Conservation (phyloP, 2,888 invertebrate genomes). For the Lithophane socia region DNA sequence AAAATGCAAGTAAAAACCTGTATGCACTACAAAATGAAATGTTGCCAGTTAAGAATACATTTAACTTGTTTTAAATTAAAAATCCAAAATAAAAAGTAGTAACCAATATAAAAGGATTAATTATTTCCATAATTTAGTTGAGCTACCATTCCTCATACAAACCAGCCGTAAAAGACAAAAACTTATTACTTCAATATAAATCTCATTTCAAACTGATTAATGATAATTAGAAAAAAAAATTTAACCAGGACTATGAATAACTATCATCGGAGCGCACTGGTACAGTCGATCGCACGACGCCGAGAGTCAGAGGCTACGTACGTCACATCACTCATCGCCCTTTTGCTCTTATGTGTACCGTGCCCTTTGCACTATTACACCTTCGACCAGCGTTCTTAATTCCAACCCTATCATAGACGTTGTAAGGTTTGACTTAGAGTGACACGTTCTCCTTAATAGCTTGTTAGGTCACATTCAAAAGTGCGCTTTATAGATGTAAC, state of each 20-base stretch:
- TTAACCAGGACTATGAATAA: slow-evolving; percentile 74
- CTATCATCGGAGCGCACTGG: slow-evolving; percentile 65
- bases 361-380: slow-evolving; percentile 72
- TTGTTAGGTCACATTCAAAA: slow-evolving; percentile 20
- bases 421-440: slow-evolving; percentile 55
- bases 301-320: slow-evolving; percentile 83
- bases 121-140: slow-evolving; percentile 14
- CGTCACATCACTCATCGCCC: slow-evolving; percentile 87
- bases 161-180: slow-evolving; percentile 54
- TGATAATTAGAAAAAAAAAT: slow-evolving; percentile 65
- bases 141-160: slow-evolving; percentile 50
- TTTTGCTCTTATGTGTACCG: slow-evolving; percentile 79
- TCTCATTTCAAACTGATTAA: slow-evolving; percentile 63
- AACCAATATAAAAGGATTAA: neutral
- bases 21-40: neutral
- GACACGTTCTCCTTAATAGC: slow-evolving; percentile 44
- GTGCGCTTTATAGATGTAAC: neutral
- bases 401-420: slow-evolving; percentile 48
- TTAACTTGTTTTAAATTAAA: neutral
- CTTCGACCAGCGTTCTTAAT: slow-evolving; percentile 57
- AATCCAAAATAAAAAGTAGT: neutral
- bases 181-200: slow-evolving; percentile 59
- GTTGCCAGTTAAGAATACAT: neutral
- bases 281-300: slow-evolving; percentile 78
- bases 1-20: neutral